Conservation (phyloP, 2,888 invertebrate genomes). For the Drosophila anomelani region DNA sequence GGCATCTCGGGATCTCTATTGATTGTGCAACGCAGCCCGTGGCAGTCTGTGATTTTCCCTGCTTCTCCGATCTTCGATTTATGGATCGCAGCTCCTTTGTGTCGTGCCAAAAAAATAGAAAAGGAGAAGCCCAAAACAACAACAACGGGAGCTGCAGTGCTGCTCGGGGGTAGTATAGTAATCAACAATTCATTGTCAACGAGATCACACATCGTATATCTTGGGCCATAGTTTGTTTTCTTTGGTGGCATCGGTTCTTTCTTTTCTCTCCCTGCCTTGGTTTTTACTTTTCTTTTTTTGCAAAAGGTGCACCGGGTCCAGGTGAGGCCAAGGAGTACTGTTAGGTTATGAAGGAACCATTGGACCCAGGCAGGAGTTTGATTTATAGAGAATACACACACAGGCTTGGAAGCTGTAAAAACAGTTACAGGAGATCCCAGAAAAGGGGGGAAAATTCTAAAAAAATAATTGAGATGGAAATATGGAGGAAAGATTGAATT, state of each 20-base stretch:
- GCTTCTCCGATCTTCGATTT: constrained; percentile 66
- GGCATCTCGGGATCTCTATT: constrained; percentile 54
- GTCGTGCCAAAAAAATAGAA: constrained; percentile 60
- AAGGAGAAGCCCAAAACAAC: constrained; percentile 34
- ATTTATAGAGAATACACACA: neutral
- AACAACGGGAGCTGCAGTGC: constrained; percentile 46
- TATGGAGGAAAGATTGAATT: too few relatives aligned
- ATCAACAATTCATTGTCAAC: constrained; percentile 81
- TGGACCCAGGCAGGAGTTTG: neutral
- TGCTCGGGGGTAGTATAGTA: constrained; percentile 48
- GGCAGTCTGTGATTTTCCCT: constrained; percentile 77
- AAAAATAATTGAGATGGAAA: neutral
- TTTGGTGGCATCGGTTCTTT: constrained; percentile 51
- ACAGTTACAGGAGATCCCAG: neutral
- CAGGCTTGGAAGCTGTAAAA: constrained; percentile 26
- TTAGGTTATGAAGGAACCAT: constrained; percentile 20
- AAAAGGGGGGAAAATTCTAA: neutral
- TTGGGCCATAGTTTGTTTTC: constrained; percentile 61
- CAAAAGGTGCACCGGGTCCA: constrained; percentile 48
- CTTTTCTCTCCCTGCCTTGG: constrained; percentile 13
- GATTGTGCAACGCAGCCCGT: constrained; percentile 82
- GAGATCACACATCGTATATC: constrained; percentile 83
- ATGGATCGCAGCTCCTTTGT: constrained; percentile 69
- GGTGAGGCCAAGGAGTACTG: constrained; percentile 30
- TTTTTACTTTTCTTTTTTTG: constrained; percentile 29